Percentiles rank a stretch among this genome's conserved stretches.
Evolutionary conservation across 2,797 vertebrate genomes (phyloP).

Genomic region (Sylvia borin): DNA sequence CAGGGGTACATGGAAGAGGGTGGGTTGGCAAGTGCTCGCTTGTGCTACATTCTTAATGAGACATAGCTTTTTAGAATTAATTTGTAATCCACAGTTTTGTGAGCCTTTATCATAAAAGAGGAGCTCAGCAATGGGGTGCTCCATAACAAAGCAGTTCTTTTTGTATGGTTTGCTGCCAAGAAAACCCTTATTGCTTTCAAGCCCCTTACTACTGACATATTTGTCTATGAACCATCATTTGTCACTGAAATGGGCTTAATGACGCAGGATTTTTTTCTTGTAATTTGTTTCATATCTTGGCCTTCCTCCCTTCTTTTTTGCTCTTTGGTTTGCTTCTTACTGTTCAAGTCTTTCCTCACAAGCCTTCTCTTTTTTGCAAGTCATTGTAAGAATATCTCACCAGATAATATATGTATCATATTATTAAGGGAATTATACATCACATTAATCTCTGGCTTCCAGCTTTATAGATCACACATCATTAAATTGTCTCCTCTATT

Average conservation of each 20-base stretch:
- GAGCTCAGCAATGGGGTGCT: neutral
- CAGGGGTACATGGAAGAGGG: neutral
- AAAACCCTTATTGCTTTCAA: neutral
- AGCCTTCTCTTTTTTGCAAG: neutral
- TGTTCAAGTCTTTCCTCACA: neutral
- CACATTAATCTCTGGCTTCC: neutral
- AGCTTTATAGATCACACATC: neutral
- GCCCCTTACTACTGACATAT: neutral
- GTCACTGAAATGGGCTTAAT: neutral
- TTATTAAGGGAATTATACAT: neutral
- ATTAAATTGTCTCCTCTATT: neutral
- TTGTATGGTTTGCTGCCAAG: neutral
- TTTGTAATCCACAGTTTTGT: neutral
- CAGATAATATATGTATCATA: neutral
- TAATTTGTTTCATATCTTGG: neutral
- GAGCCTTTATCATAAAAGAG: neutral
- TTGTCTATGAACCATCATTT: neutral
- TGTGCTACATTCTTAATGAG: neutral
- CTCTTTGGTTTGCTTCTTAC: neutral
- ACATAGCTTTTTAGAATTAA: neutral
- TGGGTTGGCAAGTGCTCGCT: neutral
- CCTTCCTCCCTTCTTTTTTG: neutral
- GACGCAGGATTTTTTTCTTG: neutral
- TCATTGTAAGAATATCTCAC: neutral
- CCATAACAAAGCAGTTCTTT: neutral